A percentile compares a stretch with the other conserved stretches of the same genome.
phyloP scores from a whole-genome alignment of 1,140 invertebrate genomes.

The Drosophila ficusphila region DNA sequence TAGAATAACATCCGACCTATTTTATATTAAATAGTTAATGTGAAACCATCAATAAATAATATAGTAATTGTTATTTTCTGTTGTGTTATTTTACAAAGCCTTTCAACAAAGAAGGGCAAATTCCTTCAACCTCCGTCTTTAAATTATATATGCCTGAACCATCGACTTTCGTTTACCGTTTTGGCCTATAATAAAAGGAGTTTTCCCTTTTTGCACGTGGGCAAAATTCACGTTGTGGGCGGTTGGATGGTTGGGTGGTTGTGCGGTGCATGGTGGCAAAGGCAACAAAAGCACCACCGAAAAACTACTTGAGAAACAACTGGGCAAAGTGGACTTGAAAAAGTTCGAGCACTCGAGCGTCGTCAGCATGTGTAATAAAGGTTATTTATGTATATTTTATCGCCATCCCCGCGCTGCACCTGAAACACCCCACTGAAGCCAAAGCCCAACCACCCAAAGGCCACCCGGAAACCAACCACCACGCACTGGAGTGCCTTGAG shows the following conservation, averaged over 20 bases:
- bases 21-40: too few relatives aligned
- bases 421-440: background rate
- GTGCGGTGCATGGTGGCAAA: background rate
- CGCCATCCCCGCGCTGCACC: constrained; percentile 29
- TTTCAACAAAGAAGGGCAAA: constrained; percentile 6
- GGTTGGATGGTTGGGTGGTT: background rate
- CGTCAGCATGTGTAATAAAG: constrained; percentile 81
- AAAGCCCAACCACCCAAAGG: background rate
- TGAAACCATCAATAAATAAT: too few relatives aligned
- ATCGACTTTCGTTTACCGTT: constrained; percentile 26
- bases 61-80: too few relatives aligned
- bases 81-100: too few relatives aligned
- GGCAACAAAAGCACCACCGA: constrained; percentile 41
- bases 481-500: constrained; percentile 7
- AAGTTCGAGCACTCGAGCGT: constrained; percentile 79
- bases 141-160: constrained; percentile 7
- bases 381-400: constrained; percentile 83
- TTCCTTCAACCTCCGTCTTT: constrained; percentile 9
- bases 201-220: constrained; percentile 30
- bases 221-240: background rate
- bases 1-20: too few relatives aligned
- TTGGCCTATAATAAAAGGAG: constrained; percentile 42
- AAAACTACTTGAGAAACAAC: constrained; percentile 77
- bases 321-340: constrained; percentile 80
- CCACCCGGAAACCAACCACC: too few relatives aligned